Base-by-base conservation (phyloP, 2,797 vertebrate species). In the Scolopax rusticola region DNA sequence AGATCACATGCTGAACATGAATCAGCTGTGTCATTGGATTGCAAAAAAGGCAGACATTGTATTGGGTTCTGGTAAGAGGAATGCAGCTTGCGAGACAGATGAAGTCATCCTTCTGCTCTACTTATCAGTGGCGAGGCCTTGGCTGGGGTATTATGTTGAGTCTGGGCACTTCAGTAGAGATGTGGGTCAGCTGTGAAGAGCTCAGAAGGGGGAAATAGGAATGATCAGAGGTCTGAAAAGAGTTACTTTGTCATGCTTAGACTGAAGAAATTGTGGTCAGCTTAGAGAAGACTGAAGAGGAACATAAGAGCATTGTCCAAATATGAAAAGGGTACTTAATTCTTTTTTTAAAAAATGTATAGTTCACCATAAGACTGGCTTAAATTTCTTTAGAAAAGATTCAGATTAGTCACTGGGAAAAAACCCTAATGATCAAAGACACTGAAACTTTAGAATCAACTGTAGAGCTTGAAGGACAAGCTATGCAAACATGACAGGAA, bases 31-130 rank as follows among this genome's bases (percentile, higher is more conserved):
- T 95, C 93, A 93, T 84, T 68, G 54, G 80, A 79, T 63, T 95
- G 74, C 67, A 93, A 86, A 97, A 96, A 93, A 90, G 74, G 28
- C 95, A 96, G 89, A 94, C 90, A 91, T 91, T 94, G 92, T 93
- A 76, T 61, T 87, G 86, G 74, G 36, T 93, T 96, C 94, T 95
- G 70, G 67, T 93, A 90, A 91, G 48, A 89, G 83, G 88, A 95
- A 95, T 90, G 83, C 80, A 90, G 90, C 80, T 96, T 91, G 85
- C 0, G 28, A 94, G 96, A 95, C 67, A 82, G 88, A 94, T 96
- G 92, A 97, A 95, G 86, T 97, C 94, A 97, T 90, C 65, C 70
- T 94, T 95, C 54, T 95, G 92, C 92, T 97, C 75, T 63, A n/a
- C 87, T 97, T 95, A 79, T 48, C 80, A 60, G 38, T 76, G 54